Base-by-base conservation (phyloP, 1,140 invertebrate species). In the Drosophila prosaltans region DNA sequence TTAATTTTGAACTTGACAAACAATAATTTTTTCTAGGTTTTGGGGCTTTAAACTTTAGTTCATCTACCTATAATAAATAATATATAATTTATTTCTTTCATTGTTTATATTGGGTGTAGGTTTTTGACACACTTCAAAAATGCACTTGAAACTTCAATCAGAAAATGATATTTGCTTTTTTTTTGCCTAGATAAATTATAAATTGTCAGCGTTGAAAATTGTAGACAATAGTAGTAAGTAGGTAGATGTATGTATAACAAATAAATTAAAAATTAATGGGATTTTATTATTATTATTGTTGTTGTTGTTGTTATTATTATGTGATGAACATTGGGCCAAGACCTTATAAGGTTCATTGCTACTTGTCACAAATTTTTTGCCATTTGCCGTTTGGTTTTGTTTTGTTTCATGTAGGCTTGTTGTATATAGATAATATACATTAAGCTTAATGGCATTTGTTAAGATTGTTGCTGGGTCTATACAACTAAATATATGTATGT, bases 301-400 rank as follows among this genome's bases (percentile, higher is more conserved):
- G 16, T 16, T 16, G 16, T 74, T 59, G 51, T 26, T 63, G 28
- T 58, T 41, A 39, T 16, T 16, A 16, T 43, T 41, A 54, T 43
- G 40, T 60, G 36, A 60, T 79, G 41, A 54, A 51, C 45, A 28
- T 40, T 45, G 51, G 72, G 82, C 82, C 82, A 69, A 88, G 83
- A 88, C 83, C 83, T 88, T 78, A 83, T 70, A 72, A 65, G 80
- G 83, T 88, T 88, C 83, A 88, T 88, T 88, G 83, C 83, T 88
- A 88, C 83, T 88, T 82, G 83, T 77, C 82, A 83, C 82, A 73
- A 75, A 16, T 16, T 72, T 81, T 78, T 74, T 63, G 54, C 48
- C 24, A 30, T 62, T 43, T 48, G 54, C 21, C 60, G 40, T 72
- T 70, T 39, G 55, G 57, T 41, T 65, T 66, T 16, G 16, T 32